phyloP scores from a whole-genome alignment of 2,113 vertebrate species.

The Bungarus multicinctus region DNA sequence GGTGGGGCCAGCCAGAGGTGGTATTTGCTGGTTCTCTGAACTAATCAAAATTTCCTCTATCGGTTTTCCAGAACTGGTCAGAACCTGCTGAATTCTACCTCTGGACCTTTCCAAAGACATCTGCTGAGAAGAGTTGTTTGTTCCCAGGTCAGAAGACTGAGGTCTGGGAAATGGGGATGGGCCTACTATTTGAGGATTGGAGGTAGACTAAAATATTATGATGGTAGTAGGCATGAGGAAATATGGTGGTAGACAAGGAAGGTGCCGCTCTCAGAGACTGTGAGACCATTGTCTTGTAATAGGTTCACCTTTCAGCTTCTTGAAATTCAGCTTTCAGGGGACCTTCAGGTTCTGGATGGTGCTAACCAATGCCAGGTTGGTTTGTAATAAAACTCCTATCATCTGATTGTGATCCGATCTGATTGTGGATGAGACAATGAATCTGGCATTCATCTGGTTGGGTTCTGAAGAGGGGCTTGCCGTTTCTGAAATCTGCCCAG shows the following conservation, averaged over 20 bases:
- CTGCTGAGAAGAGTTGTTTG: neutral
- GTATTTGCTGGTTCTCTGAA: too few relatives aligned
- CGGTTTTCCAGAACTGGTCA: too few relatives aligned
- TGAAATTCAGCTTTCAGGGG: neutral
- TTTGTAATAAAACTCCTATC: neutral
- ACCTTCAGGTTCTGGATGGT: neutral
- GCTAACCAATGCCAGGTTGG: neutral
- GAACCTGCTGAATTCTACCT: too few relatives aligned
- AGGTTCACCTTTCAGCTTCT: neutral
- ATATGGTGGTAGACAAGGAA: neutral
- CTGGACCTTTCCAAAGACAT: neutral
- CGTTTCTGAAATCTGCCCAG: neutral
- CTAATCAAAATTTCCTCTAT: too few relatives aligned
- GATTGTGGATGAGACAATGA: neutral
- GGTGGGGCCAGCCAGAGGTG: too few relatives aligned
- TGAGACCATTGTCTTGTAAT: neutral
- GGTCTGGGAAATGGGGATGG: neutral
- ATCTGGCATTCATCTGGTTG: neutral
- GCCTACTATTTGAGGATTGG: neutral
- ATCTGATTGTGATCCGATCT: neutral
- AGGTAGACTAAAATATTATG: neutral
- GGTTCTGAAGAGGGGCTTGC: neutral
- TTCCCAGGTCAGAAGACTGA: neutral
- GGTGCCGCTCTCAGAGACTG: neutral
- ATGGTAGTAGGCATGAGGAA: neutral